Conservation (phyloP, 2,888 invertebrate species). For the Drosophila bunnanda region DNA sequence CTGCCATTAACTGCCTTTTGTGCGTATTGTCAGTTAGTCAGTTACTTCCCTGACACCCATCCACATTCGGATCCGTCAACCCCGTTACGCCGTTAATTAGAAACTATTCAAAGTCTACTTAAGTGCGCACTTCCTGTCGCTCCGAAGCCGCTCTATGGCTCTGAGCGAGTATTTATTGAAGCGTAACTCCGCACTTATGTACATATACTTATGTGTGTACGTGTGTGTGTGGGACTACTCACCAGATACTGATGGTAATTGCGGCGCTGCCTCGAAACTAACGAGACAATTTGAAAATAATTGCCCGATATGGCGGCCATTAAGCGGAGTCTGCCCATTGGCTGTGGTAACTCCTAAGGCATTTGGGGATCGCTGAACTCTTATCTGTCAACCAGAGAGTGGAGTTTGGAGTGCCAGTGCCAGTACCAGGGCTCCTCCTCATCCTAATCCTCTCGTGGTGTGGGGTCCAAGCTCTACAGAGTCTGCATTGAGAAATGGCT, state of each 20-base stretch:
- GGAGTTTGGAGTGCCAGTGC: slow-evolving; percentile 44
- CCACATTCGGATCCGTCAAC: slow-evolving; percentile 34
- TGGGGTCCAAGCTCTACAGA: slow-evolving; percentile 45
- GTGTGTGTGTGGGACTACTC: slow-evolving; percentile 5
- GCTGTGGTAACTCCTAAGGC: slow-evolving; percentile 37
- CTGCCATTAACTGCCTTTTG: slow-evolving; percentile 29
- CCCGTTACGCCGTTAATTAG: slow-evolving; percentile 76
- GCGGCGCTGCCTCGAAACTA: slow-evolving; percentile 67
- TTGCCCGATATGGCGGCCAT: slow-evolving; percentile 74
- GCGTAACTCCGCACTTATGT: slow-evolving; percentile 58
- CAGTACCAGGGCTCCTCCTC: slow-evolving; percentile 25
- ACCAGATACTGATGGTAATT: slow-evolving; percentile 63
- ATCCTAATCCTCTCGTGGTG: slow-evolving; percentile 33
- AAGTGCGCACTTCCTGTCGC: slow-evolving; percentile 73
- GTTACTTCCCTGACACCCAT: slow-evolving; percentile 26
- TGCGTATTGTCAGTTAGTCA: slow-evolving; percentile 32
- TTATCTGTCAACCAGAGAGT: slow-evolving; percentile 61
- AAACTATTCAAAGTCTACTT: slow-evolving; percentile 79
- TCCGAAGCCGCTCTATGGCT: slow-evolving; percentile 34
- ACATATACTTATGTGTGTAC: background rate
- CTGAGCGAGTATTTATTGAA: slow-evolving; percentile 60
- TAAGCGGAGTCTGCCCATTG: slow-evolving; percentile 66
- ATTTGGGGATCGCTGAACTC: slow-evolving; percentile 74
- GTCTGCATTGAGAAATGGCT: slow-evolving; percentile 34
- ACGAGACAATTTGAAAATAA: slow-evolving; percentile 80